Evolutionary conservation across 1,140 invertebrate species (phyloP).

Genomic region (Drosophila tsacasi): DNA sequence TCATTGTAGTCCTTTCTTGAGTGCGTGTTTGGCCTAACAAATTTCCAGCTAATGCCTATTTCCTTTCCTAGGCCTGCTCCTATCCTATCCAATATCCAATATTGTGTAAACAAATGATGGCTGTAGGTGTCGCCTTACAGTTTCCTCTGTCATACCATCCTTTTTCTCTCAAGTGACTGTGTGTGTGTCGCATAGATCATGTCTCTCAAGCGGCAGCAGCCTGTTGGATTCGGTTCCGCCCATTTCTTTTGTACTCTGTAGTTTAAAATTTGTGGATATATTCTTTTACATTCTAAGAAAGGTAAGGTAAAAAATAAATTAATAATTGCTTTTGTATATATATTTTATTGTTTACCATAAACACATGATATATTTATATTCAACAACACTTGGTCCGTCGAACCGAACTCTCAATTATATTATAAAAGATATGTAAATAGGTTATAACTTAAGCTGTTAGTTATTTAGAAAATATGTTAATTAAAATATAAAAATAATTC

Average conservation of each 20-base stretch:
- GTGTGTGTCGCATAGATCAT: slow-evolving; percentile 67
- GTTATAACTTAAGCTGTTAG: background rate
- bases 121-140: slow-evolving; percentile 76
- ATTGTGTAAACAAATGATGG: slow-evolving; percentile 83
- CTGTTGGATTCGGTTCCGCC: slow-evolving; percentile 63
- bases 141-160: slow-evolving; percentile 41
- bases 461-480: background rate
- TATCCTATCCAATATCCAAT: slow-evolving; percentile 73
- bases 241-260: slow-evolving; percentile 3
- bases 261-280: background rate
- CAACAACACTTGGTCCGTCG: background rate
- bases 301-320: background rate
- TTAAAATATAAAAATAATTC: background rate
- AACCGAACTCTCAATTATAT: background rate
- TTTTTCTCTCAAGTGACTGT: slow-evolving; percentile 1
- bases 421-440: background rate
- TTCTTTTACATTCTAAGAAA: too few relatives aligned
- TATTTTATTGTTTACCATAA: background rate
- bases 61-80: slow-evolving; percentile 52
- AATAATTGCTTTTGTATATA: background rate
- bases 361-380: background rate
- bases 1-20: slow-evolving; percentile 42
- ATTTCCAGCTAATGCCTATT: slow-evolving; percentile 79
- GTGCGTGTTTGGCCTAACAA: slow-evolving; percentile 82
- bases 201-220: slow-evolving; percentile 41